phyloP scores from a whole-genome alignment of 35 echinoderm and acorn worm species.

The Apostichopus parvimensis region DNA sequence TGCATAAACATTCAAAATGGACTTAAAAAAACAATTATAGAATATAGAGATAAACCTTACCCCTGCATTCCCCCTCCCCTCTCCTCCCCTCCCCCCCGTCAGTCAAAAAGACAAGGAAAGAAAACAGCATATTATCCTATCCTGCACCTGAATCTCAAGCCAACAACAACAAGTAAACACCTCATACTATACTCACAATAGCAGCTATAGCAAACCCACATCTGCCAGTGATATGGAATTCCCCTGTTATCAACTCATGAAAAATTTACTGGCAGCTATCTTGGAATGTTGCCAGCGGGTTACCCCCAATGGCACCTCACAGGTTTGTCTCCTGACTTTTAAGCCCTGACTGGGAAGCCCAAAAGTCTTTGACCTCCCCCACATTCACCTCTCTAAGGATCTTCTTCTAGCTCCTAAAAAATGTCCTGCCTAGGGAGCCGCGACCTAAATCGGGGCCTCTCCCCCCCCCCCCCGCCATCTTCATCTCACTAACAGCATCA shows the following conservation, averaged over 20 bases:
- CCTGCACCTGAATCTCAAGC: too few relatives aligned
- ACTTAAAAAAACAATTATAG: too few relatives aligned
- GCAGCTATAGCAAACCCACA: neutral
- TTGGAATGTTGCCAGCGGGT: conserved; percentile 32
- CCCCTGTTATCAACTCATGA: neutral
- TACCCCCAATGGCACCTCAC: neutral
- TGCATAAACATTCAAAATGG: too few relatives aligned
- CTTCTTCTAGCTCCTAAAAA: neutral
- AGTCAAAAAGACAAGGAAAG: too few relatives aligned
- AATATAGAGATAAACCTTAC: too few relatives aligned
- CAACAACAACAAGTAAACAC: neutral
- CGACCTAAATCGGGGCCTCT: neutral
- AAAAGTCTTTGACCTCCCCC: conserved; percentile 30
- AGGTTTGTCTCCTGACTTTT: neutral
- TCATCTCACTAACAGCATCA: neutral
- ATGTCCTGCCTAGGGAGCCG: too few relatives aligned
- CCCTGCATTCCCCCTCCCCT: too few relatives aligned
- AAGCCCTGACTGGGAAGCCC: neutral
- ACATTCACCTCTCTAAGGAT: neutral
- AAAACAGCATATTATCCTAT: too few relatives aligned
- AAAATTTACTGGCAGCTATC: neutral
- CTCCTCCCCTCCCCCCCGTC: too few relatives aligned
- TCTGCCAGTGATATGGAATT: neutral
- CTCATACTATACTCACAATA: neutral
- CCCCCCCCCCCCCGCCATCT: neutral